Conservation (phyloP, 2,113 vertebrate species). For the Rhizomys pruinosus region DNA sequence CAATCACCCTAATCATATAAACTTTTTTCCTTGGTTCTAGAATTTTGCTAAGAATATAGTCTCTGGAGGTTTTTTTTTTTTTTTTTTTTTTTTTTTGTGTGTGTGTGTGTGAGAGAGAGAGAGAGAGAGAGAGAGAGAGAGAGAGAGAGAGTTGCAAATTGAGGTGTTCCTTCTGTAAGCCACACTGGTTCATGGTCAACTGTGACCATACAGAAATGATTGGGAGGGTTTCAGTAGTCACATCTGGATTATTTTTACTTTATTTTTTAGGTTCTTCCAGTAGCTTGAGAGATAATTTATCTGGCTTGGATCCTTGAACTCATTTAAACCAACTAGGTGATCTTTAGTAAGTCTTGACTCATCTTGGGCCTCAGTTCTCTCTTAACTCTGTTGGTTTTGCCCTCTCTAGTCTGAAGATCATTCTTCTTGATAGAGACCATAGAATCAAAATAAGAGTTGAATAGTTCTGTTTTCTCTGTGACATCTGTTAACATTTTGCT, state of each 20-base stretch:
- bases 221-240: background rate
- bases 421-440: slow-evolving; percentile 63
- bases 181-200: background rate
- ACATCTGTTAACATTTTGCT: slow-evolving; percentile 78
- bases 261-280: background rate
- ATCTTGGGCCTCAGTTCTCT: background rate
- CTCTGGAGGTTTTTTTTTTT: too few relatives aligned
- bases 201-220: background rate
- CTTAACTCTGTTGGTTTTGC: slow-evolving; percentile 57
- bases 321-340: slow-evolving; percentile 34
- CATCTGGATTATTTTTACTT: background rate
- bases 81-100: too few relatives aligned
- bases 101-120: too few relatives aligned
- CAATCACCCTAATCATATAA: slow-evolving; percentile 50
- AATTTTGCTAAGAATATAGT: background rate
- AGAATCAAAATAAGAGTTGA: slow-evolving; percentile 73
- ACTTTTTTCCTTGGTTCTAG: background rate
- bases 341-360: slow-evolving; percentile 54
- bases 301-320: slow-evolving; percentile 61
- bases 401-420: slow-evolving; percentile 70
- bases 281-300: slow-evolving; percentile 42
- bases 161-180: background rate
- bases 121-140: too few relatives aligned
- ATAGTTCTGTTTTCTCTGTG: slow-evolving; percentile 63
- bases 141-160: background rate